phyloP scores from a whole-genome alignment of 2,797 vertebrate genomes.

The Scyliorhinus canicula region DNA sequence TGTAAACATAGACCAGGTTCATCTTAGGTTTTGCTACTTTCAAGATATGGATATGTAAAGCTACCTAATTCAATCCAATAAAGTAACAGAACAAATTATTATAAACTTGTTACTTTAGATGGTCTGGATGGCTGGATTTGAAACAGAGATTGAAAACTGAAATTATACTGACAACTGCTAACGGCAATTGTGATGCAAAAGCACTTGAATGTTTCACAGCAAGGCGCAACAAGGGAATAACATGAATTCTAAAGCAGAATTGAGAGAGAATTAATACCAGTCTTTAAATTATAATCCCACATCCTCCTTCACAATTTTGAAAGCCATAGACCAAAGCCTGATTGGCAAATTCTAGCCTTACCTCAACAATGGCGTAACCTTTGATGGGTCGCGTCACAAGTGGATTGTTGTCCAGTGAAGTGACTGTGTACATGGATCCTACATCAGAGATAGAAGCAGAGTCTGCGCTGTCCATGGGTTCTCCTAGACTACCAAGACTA shows the following conservation, averaged over 20 bases:
- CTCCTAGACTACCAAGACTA: constrained; percentile 85
- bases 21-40: background rate
- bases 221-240: background rate
- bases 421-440: constrained; percentile 80
- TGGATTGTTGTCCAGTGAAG: constrained; percentile 74
- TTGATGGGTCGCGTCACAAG: constrained; percentile 76
- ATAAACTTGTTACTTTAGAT: background rate
- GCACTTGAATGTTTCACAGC: background rate
- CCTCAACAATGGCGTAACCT: constrained; percentile 96
- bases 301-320: background rate
- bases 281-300: background rate
- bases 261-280: background rate
- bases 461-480: constrained; percentile 77
- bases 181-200: background rate
- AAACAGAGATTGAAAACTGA: background rate
- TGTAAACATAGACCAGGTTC: background rate
- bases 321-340: background rate
- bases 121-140: background rate
- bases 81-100: background rate
- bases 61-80: background rate
- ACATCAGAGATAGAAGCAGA: constrained; percentile 72
- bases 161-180: background rate
- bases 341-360: constrained; percentile 45
- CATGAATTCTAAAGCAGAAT: background rate
- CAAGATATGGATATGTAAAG: background rate